A percentile compares a stretch with the other conserved stretches of the same genome.
These are phyloP conservation scores for Tiaroga cobitis DNA, from an alignment of 2,797 vertebrate species.

Conservation along the genomic window DNA sequence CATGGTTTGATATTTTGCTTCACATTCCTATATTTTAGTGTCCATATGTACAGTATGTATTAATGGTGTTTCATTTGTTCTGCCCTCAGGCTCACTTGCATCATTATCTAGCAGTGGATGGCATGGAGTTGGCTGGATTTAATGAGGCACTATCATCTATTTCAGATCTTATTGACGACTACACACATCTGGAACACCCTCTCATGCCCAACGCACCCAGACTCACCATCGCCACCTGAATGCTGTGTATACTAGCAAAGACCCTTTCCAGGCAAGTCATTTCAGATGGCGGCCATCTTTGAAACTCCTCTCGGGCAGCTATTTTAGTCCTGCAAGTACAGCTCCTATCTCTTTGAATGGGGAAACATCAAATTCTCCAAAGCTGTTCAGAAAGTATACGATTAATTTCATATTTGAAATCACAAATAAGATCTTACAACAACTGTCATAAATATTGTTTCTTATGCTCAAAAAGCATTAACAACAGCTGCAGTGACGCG, in stretches of 20 bases:
- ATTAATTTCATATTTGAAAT: too few species aligned
- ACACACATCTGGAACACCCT: conserved; percentile 81
- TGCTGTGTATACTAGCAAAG: background rate
- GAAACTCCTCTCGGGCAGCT: background rate
- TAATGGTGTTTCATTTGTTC: conserved; percentile 13
- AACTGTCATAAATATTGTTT: background rate
- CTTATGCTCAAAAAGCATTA: background rate
- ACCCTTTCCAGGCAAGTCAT: background rate
- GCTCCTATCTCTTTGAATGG: too few species aligned
- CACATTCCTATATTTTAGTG: background rate
- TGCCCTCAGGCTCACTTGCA: conserved; percentile 91
- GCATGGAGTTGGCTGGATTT: conserved; percentile 90
- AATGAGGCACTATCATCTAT: conserved; percentile 86
- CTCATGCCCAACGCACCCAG: conserved; percentile 76
- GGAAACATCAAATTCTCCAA: too few species aligned
- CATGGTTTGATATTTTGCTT: background rate
- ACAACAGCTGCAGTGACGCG: background rate
- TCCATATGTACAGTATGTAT: background rate
- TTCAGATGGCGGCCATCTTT: background rate
- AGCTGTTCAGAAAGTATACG: too few species aligned
- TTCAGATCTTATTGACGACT: conserved; percentile 88
- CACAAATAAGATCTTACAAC: background rate
- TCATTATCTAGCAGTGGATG: conserved; percentile 91
- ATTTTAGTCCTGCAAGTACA: too few species aligned
- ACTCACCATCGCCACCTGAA: conserved; percentile 79